Base-by-base conservation (phyloP, 2,888 invertebrate genomes). In the Callyntrura guangdongensis region DNA sequence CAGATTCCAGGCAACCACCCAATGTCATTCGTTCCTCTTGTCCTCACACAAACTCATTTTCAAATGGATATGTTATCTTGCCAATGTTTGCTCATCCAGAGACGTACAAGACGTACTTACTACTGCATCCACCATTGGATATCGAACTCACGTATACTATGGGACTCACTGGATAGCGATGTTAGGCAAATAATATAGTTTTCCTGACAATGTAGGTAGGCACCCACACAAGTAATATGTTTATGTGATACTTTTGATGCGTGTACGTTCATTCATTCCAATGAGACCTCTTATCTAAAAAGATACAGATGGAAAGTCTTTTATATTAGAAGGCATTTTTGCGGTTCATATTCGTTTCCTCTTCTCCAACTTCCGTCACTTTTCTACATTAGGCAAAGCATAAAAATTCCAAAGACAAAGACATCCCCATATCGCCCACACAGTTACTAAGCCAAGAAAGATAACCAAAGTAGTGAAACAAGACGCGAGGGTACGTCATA, bases 341-440 rank as follows among this genome's bases (percentile, higher is more conserved):
- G 84, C 53, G 56, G 53, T 69, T 84, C 69, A 53, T 49, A 56
- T n/a, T 69, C 27, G 0, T 74, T 74, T 74, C 22, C 53, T n/a
- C 27, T 27, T 53, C 69, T 27, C 12, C 12, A 25, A 67, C 84
- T 84, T 84, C 84, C 84, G 84, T 49, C 69, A 69, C 67, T 69
- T 53, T 84, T 64, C 56, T 49, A 74, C 74, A 74, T 74, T 49
- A 74, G 74, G 20, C 74, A 72, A 0, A 3, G n/a, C 17, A 25
- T 56, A 64, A 22, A 64, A 67, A 27, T 27, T 67, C 27, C 27
- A 67, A 67, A 67, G 27, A 27, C 27, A 27, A 67, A 67, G 61
- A 61, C 20, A 11, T 27, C 25, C 11, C 67, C 67, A 67, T 67
- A 22, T 27, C 67, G 27, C 27, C 67, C 67, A 67, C 27, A 14